Percentiles rank a stretch among this genome's conserved stretches.
Evolutionary conservation across 2,888 invertebrate genomes (phyloP).

Genomic region (Drosophila neoperkinsi): DNA sequence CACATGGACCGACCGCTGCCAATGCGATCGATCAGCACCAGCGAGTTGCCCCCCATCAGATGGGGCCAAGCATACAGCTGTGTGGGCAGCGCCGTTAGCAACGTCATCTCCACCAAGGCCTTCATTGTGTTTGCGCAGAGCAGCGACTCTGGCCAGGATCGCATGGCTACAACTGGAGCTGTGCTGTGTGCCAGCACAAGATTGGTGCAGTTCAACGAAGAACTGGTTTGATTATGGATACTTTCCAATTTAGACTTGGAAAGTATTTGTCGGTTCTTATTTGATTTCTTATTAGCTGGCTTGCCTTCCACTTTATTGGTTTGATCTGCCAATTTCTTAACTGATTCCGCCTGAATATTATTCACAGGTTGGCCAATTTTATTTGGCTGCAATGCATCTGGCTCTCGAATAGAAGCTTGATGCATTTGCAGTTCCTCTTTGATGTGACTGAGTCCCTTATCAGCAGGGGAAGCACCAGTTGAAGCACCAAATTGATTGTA

Average conservation of each 20-base stretch:
- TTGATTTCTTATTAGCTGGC: not conserved
- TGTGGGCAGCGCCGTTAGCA: not conserved
- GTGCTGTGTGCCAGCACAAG: conserved; percentile 46
- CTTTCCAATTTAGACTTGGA: not conserved
- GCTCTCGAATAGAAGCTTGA: not conserved
- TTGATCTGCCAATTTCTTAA: not conserved
- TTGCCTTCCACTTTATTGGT: not conserved
- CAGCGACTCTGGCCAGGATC: not conserved
- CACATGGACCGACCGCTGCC: conserved; percentile 53
- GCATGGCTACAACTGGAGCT: not conserved
- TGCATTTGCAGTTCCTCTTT: not conserved
- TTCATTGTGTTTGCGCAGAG: conserved; percentile 16
- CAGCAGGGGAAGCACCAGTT: no score
- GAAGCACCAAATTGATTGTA: not conserved
- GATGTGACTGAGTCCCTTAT: not conserved
- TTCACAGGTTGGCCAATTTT: not conserved
- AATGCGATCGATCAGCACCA: conserved; percentile 28
- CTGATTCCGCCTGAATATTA: not conserved
- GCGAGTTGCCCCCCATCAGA: conserved; percentile 41
- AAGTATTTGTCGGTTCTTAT: not conserved
- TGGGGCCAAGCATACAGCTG: conserved; percentile 66
- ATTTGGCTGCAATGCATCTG: not conserved
- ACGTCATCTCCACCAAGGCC: conserved; percentile 13
- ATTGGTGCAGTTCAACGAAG: not conserved
- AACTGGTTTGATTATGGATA: not conserved